Evolutionary conservation across 2,113 vertebrate genomes (phyloP), one percentile per base, ranked within the genome.

Genomic region (Thunnus maccoyii): DNA sequence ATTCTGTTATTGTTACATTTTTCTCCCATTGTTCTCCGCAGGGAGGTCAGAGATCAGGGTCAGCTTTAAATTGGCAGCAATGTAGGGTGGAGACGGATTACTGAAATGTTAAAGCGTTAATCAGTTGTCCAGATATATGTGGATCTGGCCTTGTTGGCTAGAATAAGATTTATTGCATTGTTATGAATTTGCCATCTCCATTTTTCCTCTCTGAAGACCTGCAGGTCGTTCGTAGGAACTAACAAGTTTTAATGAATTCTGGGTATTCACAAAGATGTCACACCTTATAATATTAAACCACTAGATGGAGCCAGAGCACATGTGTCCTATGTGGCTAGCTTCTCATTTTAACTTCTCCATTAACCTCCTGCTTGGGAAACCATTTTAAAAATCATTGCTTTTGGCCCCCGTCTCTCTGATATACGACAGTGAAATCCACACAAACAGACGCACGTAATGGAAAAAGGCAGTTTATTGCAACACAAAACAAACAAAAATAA

Each of bases 381-480:
- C 50, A 56, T 51, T 75, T 44, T 7, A 41, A 44, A 25, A 11
- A 36, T 32, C 15, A 4, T 17, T 36, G 17, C 44, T 52, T 67
- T 44, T 25, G 25, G 5, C 2, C 5, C 5, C 0, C 0, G 10
- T 18, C 15, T 15, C 12, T 46, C 36, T 51, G 14, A 48, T 1
- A 41, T 10, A 4, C 0, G 25, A 18, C 1, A 13, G 1, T 61
- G 3, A 47, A 6, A 68, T 15, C n/a, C 1, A 58, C 13, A 76
- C 4, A 70, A 32, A 67, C 47, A 82, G 18, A 72, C 83, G 62
- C 69, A 47, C 22, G 4, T 86, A 61, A 91, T 91, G 91, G 89
- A 92, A 93, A 92, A 93, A 85, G 84, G 78, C 85, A 80, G 68
- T 94, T 93, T 94, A 93, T 93, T 94, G 86, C 84, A 90, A 92